These are phyloP conservation scores for Oxygymnocypris stewartii DNA, from an alignment of 2,113 vertebrate species.

Conservation along the genomic window DNA sequence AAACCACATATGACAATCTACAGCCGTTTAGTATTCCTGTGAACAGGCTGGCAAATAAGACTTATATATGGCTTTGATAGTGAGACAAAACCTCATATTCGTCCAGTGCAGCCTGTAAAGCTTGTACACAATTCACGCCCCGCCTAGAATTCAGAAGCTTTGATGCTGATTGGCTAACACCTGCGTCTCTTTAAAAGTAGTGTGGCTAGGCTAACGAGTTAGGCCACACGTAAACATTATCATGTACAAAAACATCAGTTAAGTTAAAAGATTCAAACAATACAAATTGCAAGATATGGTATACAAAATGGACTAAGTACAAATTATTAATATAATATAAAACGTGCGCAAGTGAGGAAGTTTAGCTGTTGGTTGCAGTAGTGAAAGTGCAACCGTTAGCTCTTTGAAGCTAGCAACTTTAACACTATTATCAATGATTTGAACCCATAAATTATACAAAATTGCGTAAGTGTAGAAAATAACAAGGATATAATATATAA, in stretches of 20 bases:
- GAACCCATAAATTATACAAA: background rate
- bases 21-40: background rate
- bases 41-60: background rate
- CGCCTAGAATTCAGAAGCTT: background rate
- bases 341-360: background rate
- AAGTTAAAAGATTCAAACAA: background rate
- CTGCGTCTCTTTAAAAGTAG: slow-evolving; percentile 56
- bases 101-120: background rate
- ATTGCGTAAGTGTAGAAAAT: background rate
- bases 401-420: background rate
- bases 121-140: background rate
- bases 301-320: background rate
- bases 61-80: background rate
- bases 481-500: background rate
- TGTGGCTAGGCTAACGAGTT: slow-evolving; percentile 46
- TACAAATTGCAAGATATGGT: background rate
- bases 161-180: slow-evolving; percentile 42
- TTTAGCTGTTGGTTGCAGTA: background rate
- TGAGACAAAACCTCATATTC: background rate
- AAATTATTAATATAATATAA: background rate
- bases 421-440: background rate
- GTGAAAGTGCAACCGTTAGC: slow-evolving; percentile 6
- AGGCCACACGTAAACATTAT: slow-evolving; percentile 36
- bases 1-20: background rate
- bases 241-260: background rate